These are phyloP conservation scores for Lemur catta DNA, from an alignment of 2,797 vertebrate genomes.

Conservation along the genomic window DNA sequence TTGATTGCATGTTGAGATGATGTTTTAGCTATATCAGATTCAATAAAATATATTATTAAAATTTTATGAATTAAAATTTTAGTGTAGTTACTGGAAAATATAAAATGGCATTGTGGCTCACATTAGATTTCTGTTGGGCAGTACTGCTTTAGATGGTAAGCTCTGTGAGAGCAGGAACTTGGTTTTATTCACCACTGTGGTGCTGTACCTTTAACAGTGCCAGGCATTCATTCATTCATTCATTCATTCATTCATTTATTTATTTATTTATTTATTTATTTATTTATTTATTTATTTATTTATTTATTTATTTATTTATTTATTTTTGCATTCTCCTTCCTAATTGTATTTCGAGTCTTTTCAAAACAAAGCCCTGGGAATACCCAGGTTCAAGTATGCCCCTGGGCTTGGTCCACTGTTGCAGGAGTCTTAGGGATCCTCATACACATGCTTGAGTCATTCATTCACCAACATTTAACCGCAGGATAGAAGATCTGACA, in stretches of 20 bases:
- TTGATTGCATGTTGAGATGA: not conserved
- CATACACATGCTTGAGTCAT: too few relatives aligned
- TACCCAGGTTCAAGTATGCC: too few relatives aligned
- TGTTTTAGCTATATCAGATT: not conserved
- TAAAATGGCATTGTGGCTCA: not conserved
- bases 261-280: too few relatives aligned
- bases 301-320: too few relatives aligned
- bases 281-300: not conserved
- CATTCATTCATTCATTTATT: too few relatives aligned
- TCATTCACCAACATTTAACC: too few relatives aligned
- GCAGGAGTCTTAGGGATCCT: too few relatives aligned
- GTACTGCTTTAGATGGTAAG: not conserved
- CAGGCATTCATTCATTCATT: not conserved
- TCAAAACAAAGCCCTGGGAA: too few relatives aligned
- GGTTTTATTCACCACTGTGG: not conserved
- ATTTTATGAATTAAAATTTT: not conserved
- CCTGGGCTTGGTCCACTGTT: too few relatives aligned
- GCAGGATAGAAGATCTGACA: too few relatives aligned
- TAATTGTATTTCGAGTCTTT: too few relatives aligned
- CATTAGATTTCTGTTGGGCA: not conserved
- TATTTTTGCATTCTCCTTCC: too few relatives aligned
- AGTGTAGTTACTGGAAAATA: not conserved
- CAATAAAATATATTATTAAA: constrained; percentile 12
- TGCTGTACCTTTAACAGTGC: not conserved
- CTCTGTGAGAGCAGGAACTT: not conserved